Evolutionary conservation across 2,113 vertebrate genomes (phyloP).

Genomic region (Isurus oxyrinchus): DNA sequence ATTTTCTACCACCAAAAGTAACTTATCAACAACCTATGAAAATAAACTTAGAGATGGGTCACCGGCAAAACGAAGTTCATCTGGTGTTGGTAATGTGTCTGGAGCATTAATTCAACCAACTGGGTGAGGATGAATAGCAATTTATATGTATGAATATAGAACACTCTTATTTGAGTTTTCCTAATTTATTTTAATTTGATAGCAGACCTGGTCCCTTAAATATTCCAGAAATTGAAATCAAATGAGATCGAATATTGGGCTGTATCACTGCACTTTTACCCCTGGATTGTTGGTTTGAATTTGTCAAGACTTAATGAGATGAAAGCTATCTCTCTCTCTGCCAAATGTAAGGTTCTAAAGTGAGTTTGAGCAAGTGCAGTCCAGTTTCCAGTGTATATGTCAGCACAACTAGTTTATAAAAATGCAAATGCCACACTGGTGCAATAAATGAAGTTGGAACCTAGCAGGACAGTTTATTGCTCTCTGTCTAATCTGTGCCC

Average conservation of each 20-base stretch:
- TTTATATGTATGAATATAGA: not conserved
- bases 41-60: conserved; percentile 28
- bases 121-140: not conserved
- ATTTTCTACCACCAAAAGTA: conserved; percentile 20
- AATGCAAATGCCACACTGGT: not conserved
- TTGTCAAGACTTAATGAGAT: not conserved
- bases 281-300: not conserved
- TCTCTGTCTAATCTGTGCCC: not conserved
- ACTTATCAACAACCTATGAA: not conserved
- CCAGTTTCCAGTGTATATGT: not conserved
- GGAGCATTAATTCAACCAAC: not conserved
- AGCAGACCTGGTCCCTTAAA: not conserved
- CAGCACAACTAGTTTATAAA: not conserved
- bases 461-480: not conserved
- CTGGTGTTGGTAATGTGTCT: not conserved
- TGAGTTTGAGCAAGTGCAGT: not conserved
- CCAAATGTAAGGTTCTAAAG: not conserved
- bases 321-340: not conserved
- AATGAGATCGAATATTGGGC: not conserved
- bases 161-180: not conserved
- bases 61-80: conserved; percentile 2
- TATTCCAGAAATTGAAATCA: not conserved
- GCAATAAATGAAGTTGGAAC: not conserved
- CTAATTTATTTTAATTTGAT: not conserved
- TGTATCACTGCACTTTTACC: not conserved